Evolutionary conservation across 2,888 invertebrate genomes (phyloP), one percentile per base, ranked within the genome.

Genomic region (Papilio demoleus): DNA sequence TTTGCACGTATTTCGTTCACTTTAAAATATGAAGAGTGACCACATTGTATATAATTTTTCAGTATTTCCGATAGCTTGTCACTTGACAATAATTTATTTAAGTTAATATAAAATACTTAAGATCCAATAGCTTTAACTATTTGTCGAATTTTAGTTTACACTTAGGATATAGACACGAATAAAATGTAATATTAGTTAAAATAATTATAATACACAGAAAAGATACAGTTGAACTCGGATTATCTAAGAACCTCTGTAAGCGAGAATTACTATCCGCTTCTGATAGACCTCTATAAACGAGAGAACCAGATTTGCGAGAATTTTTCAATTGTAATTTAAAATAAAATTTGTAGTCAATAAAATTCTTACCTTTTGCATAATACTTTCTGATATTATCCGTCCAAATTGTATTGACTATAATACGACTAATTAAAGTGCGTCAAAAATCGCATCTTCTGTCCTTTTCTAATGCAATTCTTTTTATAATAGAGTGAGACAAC

Each of bases 51-150:
- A 50, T 38, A 56, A n/a, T 42, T 56, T 65, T 58, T 34, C 59
- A 42, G 27, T 65, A 27, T 17, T n/a, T 14, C 27, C n/a, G 64
- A 38, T 47, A 47, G 36, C 59, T 36, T 45, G 58, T 58, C 31
- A 31, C n/a, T 59, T 31, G 47, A n/a, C 59, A 59, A 34, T 62
- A 47, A 27, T 36, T 66, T 36, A 36, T 66, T 66, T n/a, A 47
- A 42, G 58, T 58, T 14, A 22, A 36, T 42, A 65, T 6, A n/a
- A n/a, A n/a, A 24, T 27, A 40, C 42, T 65, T 74, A 73, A 65
- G 71, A 73, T 74, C 63, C 63, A 63, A 76, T 76, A 77, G 77
- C 77, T 77, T 77, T 77, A 77, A 76, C 70, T 68, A 66, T 72
- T 72, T 73, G 70, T 75, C 71, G 14, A 72, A 74, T 74, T 56